A percentile compares a stretch with the other conserved stretches of the same genome.
These are phyloP conservation scores for Eueides isabella DNA, from an alignment of 1,140 invertebrate genomes.

Conservation along the genomic window DNA sequence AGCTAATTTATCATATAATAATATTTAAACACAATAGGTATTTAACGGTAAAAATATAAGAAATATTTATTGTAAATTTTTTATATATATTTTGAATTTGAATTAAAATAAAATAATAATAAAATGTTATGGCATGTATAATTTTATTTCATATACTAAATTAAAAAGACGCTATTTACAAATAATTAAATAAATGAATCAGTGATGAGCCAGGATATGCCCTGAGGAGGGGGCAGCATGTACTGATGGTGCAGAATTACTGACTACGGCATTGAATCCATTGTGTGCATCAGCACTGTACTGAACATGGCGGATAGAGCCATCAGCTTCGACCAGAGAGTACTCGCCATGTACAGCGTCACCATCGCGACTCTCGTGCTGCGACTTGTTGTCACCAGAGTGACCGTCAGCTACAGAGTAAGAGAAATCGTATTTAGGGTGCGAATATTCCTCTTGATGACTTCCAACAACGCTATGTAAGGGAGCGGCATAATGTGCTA, in stretches of 20 bases:
- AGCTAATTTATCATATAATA: too few species aligned
- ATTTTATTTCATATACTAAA: not conserved
- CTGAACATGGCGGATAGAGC: conserved; percentile 79
- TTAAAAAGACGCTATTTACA: too few species aligned
- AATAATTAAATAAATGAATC: conserved; percentile 5
- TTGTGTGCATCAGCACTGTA: conserved; percentile 81
- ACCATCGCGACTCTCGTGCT: conserved; percentile 80
- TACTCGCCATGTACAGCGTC: conserved; percentile 82
- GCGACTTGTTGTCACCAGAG: conserved; percentile 80
- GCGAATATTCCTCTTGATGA: conserved; percentile 48
- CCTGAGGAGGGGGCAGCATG: conserved; percentile 24
- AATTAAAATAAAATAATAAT: not conserved
- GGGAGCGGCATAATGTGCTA: conserved; percentile 17
- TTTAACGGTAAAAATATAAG: not conserved
- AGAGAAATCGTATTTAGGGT: conserved; percentile 79
- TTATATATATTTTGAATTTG: not conserved
- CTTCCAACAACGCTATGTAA: conserved; percentile 25
- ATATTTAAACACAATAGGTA: too few species aligned
- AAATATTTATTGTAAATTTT: too few species aligned
- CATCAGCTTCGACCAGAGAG: conserved; percentile 80
- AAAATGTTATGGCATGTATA: not conserved
- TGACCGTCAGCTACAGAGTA: conserved; percentile 80
- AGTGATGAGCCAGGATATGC: conserved; percentile 35
- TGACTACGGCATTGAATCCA: conserved; percentile 83
- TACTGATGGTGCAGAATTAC: conserved; percentile 71